Base-by-base conservation (phyloP, 1,140 invertebrate species). In the Lordiphosa clarofinis region DNA sequence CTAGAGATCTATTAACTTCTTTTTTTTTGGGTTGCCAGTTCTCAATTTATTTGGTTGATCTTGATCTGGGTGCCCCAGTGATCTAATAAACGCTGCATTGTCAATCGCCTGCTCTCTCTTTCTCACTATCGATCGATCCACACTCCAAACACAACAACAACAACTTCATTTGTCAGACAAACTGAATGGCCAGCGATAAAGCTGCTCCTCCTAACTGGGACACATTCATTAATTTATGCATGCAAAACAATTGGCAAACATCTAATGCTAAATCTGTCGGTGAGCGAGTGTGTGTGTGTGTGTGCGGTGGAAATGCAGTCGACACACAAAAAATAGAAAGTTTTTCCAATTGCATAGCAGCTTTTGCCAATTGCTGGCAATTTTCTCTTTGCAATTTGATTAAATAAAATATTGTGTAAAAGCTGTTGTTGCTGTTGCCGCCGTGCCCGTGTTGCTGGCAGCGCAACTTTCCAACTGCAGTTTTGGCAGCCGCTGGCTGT, bases 321-420 rank as follows among this genome's bases (percentile, higher is more conserved):
- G 78, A 78, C 78, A 82, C 62, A 82, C 58, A 76, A 82, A 81
- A 81, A 82, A 82, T 78, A 78, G 78, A 84, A 82, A 82, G 78
- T 82, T 82, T 75, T 76, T 65, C 68, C 52, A 54, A 54, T 54
- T 54, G 52, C 52, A 54, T 52, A 52, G 48, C 48, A 52, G 36
- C 48, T 50, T 53, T 43, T 56, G 71, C 70, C 70, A 70, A 64
- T 53, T 68, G 69, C 71, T 72, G 24, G 73, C 65, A 79, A 84
- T 84, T 84, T 84, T 84, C 78, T 84, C 78, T 84, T 84, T 79
- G 73, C 78, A 70, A 84, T 82, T 84, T 82, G 63, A 82, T 82
- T 82, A 73, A 84, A 82, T 84, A 82, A 82, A 81, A 87, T 86
- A 86, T 87, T 87, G 86, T 87, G 86, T 87, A 87, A 87, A 87